Evolutionary conservation across 2,113 vertebrate species (phyloP), one percentile per base, ranked within the genome.

Genomic region (Antennarius striatus): DNA sequence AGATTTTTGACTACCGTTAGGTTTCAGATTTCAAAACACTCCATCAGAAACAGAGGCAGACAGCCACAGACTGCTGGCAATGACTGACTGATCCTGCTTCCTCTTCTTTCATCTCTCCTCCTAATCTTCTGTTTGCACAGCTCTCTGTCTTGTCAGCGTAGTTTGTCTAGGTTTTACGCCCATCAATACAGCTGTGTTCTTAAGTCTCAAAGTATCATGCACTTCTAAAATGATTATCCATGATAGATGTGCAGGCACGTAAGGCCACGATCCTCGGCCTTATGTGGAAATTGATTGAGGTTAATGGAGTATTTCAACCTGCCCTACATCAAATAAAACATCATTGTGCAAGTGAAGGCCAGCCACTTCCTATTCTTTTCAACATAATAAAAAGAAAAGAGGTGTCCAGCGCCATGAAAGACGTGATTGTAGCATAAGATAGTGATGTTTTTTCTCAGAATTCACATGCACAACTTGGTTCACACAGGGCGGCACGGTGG

Each of bases 101-200:
- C 84, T 87, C 68, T 73, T 75, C 90, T 92, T 91, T 93, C 89
- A 91, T 90, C 91, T 86, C 75, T 61, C 49, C 81, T 79, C 32
- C 80, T 89, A 92, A 92, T 91, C 92, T 89, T 65, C 76, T 93
- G 91, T 93, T 92, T 92, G 90, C 81, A 75, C 77, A 91, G 89
- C 88, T 91, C 91, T 91, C 82, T 62, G 53, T 71, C 88, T 86
- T 93, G 90, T 91, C 92, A 92, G 72, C 15, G 13, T 2, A 77
- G 90, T 93, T 93, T 93, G 86, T 91, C 91, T 91, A 91, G 90
- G 84, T 91, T 86, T 75, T 77, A 84, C 80, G 81, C 80, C 82
- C 65, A 39, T 89, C 85, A 83, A 77, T 80, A 55, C 68, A 56
- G 79, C 81, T 65, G 69, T 82, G 60, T 68, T 84, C 54, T 69